Percentiles rank a stretch among this genome's conserved stretches.
These are phyloP conservation scores for Eupithecia abbreviata DNA, from an alignment of 2,888 invertebrate genomes.

Conservation along the genomic window DNA sequence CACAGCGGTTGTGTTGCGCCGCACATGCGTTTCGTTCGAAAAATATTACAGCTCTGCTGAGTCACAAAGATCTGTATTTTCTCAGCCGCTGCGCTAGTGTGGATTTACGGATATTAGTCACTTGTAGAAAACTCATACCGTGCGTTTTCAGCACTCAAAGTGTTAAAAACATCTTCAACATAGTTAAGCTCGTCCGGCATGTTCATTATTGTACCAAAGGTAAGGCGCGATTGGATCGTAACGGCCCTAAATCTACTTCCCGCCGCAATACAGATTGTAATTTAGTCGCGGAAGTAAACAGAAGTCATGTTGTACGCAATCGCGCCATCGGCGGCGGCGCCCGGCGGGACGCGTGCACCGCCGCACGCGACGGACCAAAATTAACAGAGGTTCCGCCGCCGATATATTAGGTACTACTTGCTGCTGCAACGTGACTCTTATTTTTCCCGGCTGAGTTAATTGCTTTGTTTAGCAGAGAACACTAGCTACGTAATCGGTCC, in stretches of 20 bases:
- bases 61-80: too few species aligned
- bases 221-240: constrained; percentile 44
- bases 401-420: constrained; percentile 7
- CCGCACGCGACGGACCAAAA: constrained; percentile 32
- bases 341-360: constrained; percentile 40
- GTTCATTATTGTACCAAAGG: constrained; percentile 28
- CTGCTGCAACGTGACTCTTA: constrained; percentile 6
- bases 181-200: constrained; percentile 2
- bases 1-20: too few species aligned
- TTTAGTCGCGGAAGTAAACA: constrained; percentile 73
- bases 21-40: too few species aligned
- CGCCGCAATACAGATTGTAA: constrained; percentile 64
- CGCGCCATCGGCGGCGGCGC: constrained; percentile 43
- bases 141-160: too few species aligned
- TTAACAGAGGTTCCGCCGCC: constrained; percentile 31
- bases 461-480: neutral
- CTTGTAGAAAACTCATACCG: too few species aligned
- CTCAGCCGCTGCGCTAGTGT: too few species aligned
- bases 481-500: too few species aligned
- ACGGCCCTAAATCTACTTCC: constrained; percentile 56
- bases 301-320: constrained; percentile 64
- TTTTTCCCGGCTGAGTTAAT: constrained; percentile 1
- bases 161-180: neutral
- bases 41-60: too few species aligned
- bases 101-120: too few species aligned